Evolutionary conservation across 2,888 invertebrate genomes (phyloP), one percentile per base, ranked within the genome.

Genomic region (Bombylius major): DNA sequence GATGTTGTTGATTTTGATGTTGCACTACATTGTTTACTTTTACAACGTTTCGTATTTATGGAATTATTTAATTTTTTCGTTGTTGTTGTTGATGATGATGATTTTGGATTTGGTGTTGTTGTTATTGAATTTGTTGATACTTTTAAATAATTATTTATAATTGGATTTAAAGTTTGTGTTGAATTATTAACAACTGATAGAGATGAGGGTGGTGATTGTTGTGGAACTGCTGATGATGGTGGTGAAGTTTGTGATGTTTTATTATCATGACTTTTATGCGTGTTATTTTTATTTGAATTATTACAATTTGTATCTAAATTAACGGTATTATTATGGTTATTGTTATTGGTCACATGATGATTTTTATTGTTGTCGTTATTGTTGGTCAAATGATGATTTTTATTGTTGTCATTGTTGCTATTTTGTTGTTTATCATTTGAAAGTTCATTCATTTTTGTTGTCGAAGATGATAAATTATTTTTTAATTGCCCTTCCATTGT

Each of bases 121-220:
- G 67, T 65, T 47, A 63, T 59, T 2, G 68, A 61, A 5, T 67
- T 60, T 5, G 67, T 63, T 5, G 68, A 61, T 1, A 70, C 66
- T 54, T 72, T 70, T 3, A 74, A 59, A 59, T 73, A 74, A 48
- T 73, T 74, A 53, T 67, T 73, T 1, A 74, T 72, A 1, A 73
- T 71, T 0, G 69, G 59, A 31, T 50, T 50, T 13, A 50, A 36
- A 39, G 50, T 50, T n/a, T 51, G 46, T 32, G 39, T 31, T 23
- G 23, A 23, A 23, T 23, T 23, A 23, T 23, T 23, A 23, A 23
- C 23, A 23, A 23, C 23, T 23, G 23, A 23, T 23, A 23, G 3
- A 3, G 23, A 23, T 23, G 23, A 1, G 23, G 23, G 23, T 23
- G 23, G 23, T 23, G 23, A 23, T 23, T 23, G 23, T 23, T 23